Evolutionary conservation across 2,113 vertebrate genomes (phyloP), one percentile per base, ranked within the genome.

Genomic region (Scytalopus superciliaris): DNA sequence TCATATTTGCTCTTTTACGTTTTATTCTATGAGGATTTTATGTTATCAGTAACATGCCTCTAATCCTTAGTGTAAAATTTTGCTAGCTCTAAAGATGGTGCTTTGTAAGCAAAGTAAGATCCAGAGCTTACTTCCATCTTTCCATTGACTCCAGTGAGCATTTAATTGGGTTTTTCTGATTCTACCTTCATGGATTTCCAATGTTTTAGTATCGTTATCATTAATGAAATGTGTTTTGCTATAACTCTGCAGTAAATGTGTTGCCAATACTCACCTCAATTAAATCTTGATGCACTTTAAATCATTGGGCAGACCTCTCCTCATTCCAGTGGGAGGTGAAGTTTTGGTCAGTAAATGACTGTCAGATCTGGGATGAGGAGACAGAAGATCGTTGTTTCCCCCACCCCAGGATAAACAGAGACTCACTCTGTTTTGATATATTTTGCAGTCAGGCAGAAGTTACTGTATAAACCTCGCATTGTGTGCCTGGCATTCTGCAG

Each of bases 371-470:
- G 37, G 19, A 15, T 30, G 53, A 66, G 57, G 60, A 82, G 60
- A 74, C 52, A 67, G 47, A 78, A 55, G 39, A 28, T n/a, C 0
- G 0, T 55, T 81, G 44, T 67, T 31, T 12, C 24, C 14, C 27
- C 9, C 45, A n/a, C 25, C 15, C 22, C 30, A 31, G 9, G 69
- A 59, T 13, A 45, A 78, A 24, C 53, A 66, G 40, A 10, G 69
- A 13, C 52, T 52, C 14, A 0, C 47, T 52, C 31, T 83, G 27
- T 87, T 89, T 82, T 66, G 45, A 33, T 77, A 2, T 12, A 25
- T 69, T 79, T 92, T 91, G 83, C 69, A 84, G 79, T 35, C 75
- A 55, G 42, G 90, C 79, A 90, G 83, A 90, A 88, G 68, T 55
- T 70, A 15, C 45, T 63, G 14, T 57, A 47, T 69, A 86, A 90